Conservation (phyloP, 1,140 invertebrate genomes). For the Nebria ingens region DNA sequence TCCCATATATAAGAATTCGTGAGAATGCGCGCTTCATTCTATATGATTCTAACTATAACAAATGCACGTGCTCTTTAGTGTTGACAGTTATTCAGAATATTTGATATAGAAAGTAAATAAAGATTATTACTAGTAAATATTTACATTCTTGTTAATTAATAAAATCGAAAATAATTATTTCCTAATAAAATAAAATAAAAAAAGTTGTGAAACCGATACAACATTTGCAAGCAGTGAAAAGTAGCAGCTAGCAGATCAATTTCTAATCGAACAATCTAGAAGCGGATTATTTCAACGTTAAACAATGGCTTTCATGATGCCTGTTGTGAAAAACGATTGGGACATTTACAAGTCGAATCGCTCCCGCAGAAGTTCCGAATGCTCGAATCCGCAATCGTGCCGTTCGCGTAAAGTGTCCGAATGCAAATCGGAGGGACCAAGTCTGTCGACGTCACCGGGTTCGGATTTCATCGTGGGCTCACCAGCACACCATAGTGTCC, state of each 20-base stretch:
- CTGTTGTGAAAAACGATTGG: conserved; percentile 84
- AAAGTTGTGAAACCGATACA: too few relatives aligned
- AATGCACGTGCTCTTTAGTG: not conserved
- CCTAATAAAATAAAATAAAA: too few relatives aligned
- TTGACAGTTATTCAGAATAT: not conserved
- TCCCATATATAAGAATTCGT: conserved; percentile 2
- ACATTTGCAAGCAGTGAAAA: too few relatives aligned
- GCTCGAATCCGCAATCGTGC: conserved; percentile 49
- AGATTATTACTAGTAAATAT: too few relatives aligned
- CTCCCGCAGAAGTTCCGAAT: conserved; percentile 59
- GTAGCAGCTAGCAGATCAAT: too few relatives aligned
- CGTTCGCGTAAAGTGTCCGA: conserved; percentile 69
- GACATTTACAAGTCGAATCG: conserved; percentile 81
- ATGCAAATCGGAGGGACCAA: conserved; percentile 67
- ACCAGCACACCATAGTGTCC: conserved; percentile 53
- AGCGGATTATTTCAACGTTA: conserved; percentile 25
- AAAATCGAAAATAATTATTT: too few relatives aligned
- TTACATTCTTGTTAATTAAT: too few relatives aligned
- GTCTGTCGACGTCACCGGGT: conserved; percentile 59
- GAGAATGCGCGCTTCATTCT: not conserved
- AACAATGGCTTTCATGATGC: conserved; percentile 86
- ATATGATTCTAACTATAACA: not conserved
- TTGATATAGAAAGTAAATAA: too few relatives aligned
- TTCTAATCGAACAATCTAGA: conserved; percentile 14
- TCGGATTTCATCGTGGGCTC: conserved; percentile 48